phyloP scores from a whole-genome alignment of 2,113 vertebrate species.

The Centropus bengalensis region DNA sequence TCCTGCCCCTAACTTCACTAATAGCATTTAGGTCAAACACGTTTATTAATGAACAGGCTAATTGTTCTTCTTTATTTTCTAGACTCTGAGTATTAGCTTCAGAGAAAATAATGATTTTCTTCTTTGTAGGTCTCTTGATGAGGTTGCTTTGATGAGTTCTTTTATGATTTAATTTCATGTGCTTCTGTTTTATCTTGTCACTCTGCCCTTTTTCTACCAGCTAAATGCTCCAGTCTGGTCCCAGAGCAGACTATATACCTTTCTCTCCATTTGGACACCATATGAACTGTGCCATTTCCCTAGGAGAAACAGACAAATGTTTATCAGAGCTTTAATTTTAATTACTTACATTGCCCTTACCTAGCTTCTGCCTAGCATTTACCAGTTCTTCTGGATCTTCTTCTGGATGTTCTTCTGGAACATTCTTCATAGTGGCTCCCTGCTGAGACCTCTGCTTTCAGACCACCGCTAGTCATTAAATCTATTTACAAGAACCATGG shows the following conservation, averaged over 20 bases:
- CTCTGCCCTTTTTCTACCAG: neutral
- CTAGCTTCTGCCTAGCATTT: neutral
- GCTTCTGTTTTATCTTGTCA: neutral
- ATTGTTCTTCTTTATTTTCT: neutral
- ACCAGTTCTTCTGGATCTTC: neutral
- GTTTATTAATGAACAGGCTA: neutral
- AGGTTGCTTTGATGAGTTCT: neutral
- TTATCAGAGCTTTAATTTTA: neutral
- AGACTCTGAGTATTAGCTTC: neutral
- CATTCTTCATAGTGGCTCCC: neutral
- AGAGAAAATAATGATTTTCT: neutral
- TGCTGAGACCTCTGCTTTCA: neutral
- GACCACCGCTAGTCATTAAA: neutral
- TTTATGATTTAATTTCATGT: neutral
- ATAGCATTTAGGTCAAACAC: neutral
- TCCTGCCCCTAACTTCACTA: neutral
- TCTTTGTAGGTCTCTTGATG: neutral
- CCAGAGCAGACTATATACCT: neutral
- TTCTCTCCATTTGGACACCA: neutral
- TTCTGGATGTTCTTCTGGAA: neutral
- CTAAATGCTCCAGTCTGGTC: neutral
- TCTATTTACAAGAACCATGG: neutral
- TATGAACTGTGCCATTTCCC: neutral
- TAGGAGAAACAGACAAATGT: neutral
- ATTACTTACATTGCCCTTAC: neutral